Evolutionary conservation across 1,140 invertebrate species (phyloP), one percentile per base, ranked within the genome.

Genomic region (Bacillus rossius): DNA sequence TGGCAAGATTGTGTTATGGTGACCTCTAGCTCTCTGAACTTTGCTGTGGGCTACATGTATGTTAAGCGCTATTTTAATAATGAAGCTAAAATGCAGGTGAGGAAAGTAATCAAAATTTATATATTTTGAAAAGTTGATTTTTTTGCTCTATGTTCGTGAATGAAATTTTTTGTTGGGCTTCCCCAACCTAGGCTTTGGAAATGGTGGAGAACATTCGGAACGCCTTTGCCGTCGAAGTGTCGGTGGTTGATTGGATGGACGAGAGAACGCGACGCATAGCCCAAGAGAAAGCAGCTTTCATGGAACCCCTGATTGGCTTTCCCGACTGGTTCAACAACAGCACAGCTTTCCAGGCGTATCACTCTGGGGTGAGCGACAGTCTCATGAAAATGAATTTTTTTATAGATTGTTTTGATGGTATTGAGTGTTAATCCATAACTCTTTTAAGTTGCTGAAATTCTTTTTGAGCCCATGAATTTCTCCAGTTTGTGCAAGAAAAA

Each of bases 241-340:
- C 70, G 7, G 70, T 75, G 49, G 73, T 80, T 1, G 70, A 73
- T 7, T 89, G 87, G 87, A 84, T 88, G 78, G 78, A 85, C 61
- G 65, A 75, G 2, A 67, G 70, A 14, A 85, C 85, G 0, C 77
- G 77, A 66, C 38, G 61, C 8, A 74, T 76, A 2, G 83, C 84
- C 1, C 69, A 71, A 59, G 73, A 81, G 38, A 88, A 89, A 73
- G 77, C 76, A 8, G 61, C 74, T n/a, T 60, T 71, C 22, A 84
- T 88, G 69, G 73, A 71, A 20, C 74, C 81, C 50, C 79, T 84
- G 62, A 81, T 89, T 62, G 87, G 84, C 19, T 88, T 83, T 67
- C 84, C 85, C 8, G 77, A 82, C 26, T 83, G 80, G 71, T 79
- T 85, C 25, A 66, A 75, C 2, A 78, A 87, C 65, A 68, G 76